Base-by-base conservation (phyloP, 2,888 invertebrate species). In the Drosophila limbata region DNA sequence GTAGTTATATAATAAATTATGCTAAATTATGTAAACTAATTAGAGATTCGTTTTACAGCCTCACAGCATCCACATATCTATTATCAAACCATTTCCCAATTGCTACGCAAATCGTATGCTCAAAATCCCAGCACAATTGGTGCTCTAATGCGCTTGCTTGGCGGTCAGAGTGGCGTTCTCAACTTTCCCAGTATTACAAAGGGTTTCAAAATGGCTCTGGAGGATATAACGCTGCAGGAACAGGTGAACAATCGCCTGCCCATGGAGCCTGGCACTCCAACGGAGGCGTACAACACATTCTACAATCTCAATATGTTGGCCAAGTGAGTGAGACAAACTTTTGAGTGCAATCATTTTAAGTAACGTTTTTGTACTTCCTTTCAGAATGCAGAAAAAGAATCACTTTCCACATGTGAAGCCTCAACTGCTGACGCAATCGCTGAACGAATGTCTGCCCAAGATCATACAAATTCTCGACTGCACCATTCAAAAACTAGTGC, bases 241-340 rank as follows among this genome's bases (percentile, higher is more conserved):
- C 91, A 92, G 52, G 92, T 92, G n/a, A 91, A 90, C 69, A 88
- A 85, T 59, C 86, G 91, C 1, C 44, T 89, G 42, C 70, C 83
- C 3, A 69, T 77, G 1, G 81, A 88, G 1, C 84, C 92, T 1
- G 90, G 90, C 10, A 70, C 83, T 1, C 73, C 78, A 5, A 72
- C 85, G 3, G 93, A 92, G 35, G 91, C 92, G 0, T 88, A 91
- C 25, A 93, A 92, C 65, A 90, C 93, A 0, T 93, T 94, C 64
- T 91, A 92, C 68, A 94, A 94, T 86, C 91, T 94, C 21, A 91
- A 92, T 4, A 80, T 88, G n/a, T 70, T 94, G 33, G 89, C 91
- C 19, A 91, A 89, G 94, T 84, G 90, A 90, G 91, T 88, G 2
- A 4, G 66, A 11, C 2, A 40, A 6, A 13, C n/a, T 31, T 25